Conservation (phyloP, 2,888 invertebrate species). For the Plagodis dolabraria region DNA sequence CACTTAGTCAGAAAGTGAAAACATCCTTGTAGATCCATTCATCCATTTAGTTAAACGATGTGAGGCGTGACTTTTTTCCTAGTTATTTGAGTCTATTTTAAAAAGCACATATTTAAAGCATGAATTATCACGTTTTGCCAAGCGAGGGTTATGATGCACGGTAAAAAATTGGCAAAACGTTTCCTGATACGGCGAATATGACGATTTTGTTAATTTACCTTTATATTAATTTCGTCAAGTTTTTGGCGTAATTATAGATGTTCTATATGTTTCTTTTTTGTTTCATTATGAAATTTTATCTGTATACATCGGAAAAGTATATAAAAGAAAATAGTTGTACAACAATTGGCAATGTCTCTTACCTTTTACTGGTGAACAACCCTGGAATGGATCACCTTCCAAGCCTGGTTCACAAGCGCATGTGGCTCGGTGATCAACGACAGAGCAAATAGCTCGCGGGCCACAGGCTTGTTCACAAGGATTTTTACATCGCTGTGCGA, state of each 20-base stretch:
- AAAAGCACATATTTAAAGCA: slow-evolving; percentile 74
- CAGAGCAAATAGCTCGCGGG: slow-evolving; percentile 81
- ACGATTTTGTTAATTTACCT: slow-evolving; percentile 22
- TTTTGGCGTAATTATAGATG: background rate
- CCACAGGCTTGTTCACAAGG: slow-evolving; percentile 89
- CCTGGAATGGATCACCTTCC: slow-evolving; percentile 87
- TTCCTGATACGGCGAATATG: slow-evolving; percentile 13
- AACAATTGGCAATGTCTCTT: slow-evolving; percentile 41
- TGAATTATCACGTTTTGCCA: slow-evolving; percentile 79
- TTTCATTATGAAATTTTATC: no score
- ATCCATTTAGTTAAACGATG: slow-evolving; percentile 74
- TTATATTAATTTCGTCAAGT: background rate
- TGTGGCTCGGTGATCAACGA: slow-evolving; percentile 87
- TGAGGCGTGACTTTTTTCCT: slow-evolving; percentile 71
- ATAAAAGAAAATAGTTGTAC: slow-evolving; percentile 17
- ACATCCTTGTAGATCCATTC: slow-evolving; percentile 62
- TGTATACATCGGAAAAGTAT: background rate
- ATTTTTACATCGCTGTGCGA: slow-evolving; percentile 86
- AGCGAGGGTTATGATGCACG: slow-evolving; percentile 73
- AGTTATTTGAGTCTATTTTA: slow-evolving; percentile 53
- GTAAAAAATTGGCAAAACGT: slow-evolving; percentile 26
- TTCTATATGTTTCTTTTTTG: slow-evolving; percentile 1
- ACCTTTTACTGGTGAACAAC: slow-evolving; percentile 77
- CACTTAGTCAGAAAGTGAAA: slow-evolving; percentile 62
- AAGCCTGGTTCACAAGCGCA: slow-evolving; percentile 86